These are phyloP conservation scores for Fratercula arctica DNA, from an alignment of 2,797 vertebrate genomes.

Conservation along the genomic window DNA sequence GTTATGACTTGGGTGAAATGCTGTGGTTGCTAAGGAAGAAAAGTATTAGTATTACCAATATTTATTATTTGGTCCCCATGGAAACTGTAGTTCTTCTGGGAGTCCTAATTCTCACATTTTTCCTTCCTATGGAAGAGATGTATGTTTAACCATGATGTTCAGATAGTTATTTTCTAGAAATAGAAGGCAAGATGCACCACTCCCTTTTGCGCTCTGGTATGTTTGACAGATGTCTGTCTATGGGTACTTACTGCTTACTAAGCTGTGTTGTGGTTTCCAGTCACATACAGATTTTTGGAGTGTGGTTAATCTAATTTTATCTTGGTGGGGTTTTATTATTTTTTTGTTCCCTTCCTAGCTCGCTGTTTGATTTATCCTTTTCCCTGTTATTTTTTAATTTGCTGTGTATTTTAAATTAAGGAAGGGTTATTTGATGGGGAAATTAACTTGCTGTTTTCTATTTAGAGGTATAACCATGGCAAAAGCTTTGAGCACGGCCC, in stretches of 20 bases:
- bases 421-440: background rate
- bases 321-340: background rate
- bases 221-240: background rate
- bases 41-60: background rate
- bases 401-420: background rate
- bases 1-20: background rate
- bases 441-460: background rate
- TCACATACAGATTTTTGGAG: background rate
- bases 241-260: background rate
- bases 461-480: background rate
- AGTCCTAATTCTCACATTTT: background rate
- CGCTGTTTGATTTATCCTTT: background rate
- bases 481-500: background rate
- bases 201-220: background rate
- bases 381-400: background rate
- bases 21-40: conserved; percentile 26
- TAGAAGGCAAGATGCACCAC: background rate
- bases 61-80: conserved; percentile 42
- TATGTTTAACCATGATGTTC: background rate
- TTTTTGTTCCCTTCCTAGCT: background rate
- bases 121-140: background rate
- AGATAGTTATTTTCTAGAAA: background rate
- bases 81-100: conserved; percentile 26
- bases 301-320: conserved; percentile 1
- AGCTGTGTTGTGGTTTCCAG: background rate